Percentiles rank a stretch among this genome's conserved stretches.
phyloP scores from a whole-genome alignment of 1,140 invertebrate species.

The Ips typographus region DNA sequence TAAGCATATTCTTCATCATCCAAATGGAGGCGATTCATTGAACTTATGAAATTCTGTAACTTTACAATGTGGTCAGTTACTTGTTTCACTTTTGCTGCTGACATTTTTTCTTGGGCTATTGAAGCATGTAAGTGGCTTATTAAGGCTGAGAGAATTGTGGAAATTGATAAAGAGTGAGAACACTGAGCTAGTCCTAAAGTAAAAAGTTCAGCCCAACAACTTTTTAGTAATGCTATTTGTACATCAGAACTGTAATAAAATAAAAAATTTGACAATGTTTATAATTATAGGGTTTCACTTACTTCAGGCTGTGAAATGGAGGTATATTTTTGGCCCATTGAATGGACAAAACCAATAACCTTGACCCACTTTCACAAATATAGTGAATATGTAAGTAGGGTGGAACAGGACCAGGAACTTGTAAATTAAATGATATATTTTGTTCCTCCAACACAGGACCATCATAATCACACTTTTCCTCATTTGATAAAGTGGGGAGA shows the following conservation, averaged over 20 bases:
- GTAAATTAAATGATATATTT: slow-evolving; percentile 75
- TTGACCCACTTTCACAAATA: slow-evolving; percentile 88
- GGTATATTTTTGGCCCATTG: slow-evolving; percentile 85
- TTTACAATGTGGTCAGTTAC: slow-evolving; percentile 81
- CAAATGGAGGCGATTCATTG: slow-evolving; percentile 73
- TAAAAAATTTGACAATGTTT: slow-evolving; percentile 9
- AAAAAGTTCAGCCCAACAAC: slow-evolving; percentile 92
- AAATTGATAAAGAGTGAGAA: slow-evolving; percentile 74
- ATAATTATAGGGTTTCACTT: slow-evolving; percentile 35
- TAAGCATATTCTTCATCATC: slow-evolving; percentile 86
- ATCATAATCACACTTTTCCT: slow-evolving; percentile 50
- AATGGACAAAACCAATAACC: slow-evolving; percentile 84
- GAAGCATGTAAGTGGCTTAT: slow-evolving; percentile 68
- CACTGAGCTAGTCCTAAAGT: slow-evolving; percentile 89
- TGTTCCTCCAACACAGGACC: slow-evolving; percentile 69
- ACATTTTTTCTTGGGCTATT: slow-evolving; percentile 72
- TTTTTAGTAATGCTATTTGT: slow-evolving; percentile 80
- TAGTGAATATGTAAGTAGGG: slow-evolving; percentile 84
- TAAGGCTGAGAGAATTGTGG: slow-evolving; percentile 81
- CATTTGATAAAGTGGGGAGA: slow-evolving; percentile 27
- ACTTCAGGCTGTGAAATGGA: slow-evolving; percentile 79
- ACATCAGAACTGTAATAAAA: slow-evolving; percentile 70
- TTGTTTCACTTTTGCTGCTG: slow-evolving; percentile 69
- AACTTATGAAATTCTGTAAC: slow-evolving; percentile 80
- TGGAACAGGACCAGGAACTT: slow-evolving; percentile 78